Evolutionary conservation across 1,140 invertebrate genomes (phyloP).

Genomic region (Megathymus violae): DNA sequence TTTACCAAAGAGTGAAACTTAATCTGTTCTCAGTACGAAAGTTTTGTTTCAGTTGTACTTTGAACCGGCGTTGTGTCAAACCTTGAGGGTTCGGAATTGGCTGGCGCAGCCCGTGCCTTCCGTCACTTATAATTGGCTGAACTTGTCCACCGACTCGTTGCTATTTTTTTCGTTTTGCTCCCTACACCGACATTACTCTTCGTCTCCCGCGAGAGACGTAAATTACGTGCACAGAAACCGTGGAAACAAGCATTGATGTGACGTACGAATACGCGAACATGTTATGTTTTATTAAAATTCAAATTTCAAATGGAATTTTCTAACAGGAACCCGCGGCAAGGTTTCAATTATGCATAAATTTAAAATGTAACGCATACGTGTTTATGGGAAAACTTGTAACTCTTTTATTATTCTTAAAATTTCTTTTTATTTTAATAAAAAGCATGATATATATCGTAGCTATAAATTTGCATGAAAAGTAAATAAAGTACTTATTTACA

Average conservation of each 20-base stretch:
- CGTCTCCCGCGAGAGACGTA: constrained; percentile 79
- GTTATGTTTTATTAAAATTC: constrained; percentile 77
- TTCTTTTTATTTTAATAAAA: too few relatives aligned
- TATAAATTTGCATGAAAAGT: too few relatives aligned
- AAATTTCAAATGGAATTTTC: constrained; percentile 67
- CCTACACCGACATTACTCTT: constrained; percentile 78
- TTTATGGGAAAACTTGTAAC: too few relatives aligned
- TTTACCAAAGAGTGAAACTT: not conserved
- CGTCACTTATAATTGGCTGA: constrained; percentile 84
- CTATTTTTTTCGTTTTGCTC: constrained; percentile 69
- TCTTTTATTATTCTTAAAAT: too few relatives aligned
- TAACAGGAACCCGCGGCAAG: constrained; percentile 44
- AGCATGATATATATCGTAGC: too few relatives aligned
- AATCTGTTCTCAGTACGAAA: not conserved
- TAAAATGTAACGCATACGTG: too few relatives aligned
- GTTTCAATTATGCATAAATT: constrained; percentile 49
- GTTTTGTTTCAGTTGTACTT: too few relatives aligned
- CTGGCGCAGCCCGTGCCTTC: constrained; percentile 38
- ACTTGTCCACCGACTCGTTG: constrained; percentile 77
- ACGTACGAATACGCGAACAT: constrained; percentile 75
- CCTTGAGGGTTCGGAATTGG: constrained; percentile 41
- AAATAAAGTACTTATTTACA: too few relatives aligned
- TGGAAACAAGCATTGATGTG: constrained; percentile 76
- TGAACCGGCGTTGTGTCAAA: too few relatives aligned
- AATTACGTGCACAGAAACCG: constrained; percentile 73